Percentiles rank a stretch among this genome's conserved stretches.
phyloP scores from a whole-genome alignment of 2,113 vertebrate genomes.

The Neodontobutis hainanensis region DNA sequence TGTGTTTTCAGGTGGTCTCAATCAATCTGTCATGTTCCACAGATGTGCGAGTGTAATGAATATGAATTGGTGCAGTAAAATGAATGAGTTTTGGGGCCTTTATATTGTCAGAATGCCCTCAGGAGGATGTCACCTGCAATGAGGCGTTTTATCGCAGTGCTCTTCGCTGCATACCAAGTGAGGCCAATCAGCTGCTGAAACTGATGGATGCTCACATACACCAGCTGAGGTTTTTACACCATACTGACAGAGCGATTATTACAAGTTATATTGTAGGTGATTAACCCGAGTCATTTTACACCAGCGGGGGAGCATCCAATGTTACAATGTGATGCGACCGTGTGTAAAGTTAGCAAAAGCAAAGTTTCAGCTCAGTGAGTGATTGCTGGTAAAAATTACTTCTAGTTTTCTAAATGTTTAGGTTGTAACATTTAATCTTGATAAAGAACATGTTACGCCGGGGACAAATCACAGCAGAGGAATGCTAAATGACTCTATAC shows the following conservation, averaged over 20 bases:
- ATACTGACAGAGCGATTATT: constrained; percentile 31
- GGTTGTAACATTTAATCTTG: constrained; percentile 12
- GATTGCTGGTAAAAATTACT: neutral
- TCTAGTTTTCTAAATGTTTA: constrained; percentile 18
- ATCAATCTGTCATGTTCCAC: constrained; percentile 57
- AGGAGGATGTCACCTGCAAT: constrained; percentile 63
- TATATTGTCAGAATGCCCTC: constrained; percentile 56
- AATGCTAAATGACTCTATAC: constrained; percentile 34
- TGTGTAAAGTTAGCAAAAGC: no score
- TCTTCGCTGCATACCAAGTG: constrained; percentile 50
- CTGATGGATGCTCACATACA: constrained; percentile 23
- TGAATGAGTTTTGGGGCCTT: constrained; percentile 55
- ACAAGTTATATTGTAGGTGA: constrained; percentile 14
- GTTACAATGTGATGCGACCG: neutral
- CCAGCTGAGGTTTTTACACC: constrained; percentile 30
- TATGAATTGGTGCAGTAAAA: constrained; percentile 58
- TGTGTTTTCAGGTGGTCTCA: constrained; percentile 35
- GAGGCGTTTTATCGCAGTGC: constrained; percentile 56
- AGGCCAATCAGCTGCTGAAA: constrained; percentile 16
- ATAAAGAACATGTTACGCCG: constrained; percentile 1
- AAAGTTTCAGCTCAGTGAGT: neutral
- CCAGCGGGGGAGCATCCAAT: neutral
- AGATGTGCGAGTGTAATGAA: constrained; percentile 57
- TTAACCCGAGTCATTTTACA: neutral
- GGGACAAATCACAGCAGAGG: constrained; percentile 22